Evolutionary conservation across 2,113 vertebrate species (phyloP).

Genomic region (Microcebus lehilahytsara): DNA sequence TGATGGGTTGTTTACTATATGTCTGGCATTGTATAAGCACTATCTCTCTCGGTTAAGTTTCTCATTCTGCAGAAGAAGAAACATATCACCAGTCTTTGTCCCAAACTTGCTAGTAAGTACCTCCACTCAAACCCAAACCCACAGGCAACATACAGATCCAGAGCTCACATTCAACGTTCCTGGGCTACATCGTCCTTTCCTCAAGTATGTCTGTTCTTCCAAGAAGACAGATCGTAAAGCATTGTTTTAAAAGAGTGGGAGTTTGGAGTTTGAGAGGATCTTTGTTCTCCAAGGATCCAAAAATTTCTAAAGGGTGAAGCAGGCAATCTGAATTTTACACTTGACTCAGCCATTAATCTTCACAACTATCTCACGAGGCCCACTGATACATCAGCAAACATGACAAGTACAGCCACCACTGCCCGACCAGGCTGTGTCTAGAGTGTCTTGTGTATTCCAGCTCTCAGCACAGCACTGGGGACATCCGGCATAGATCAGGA

Average conservation of each 20-base stretch:
- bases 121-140: not conserved
- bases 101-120: not conserved
- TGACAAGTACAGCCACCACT: too few species aligned
- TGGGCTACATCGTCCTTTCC: not conserved
- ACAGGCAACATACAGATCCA: not conserved
- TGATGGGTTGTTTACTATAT: accelerated
- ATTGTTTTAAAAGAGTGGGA: not conserved
- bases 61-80: not conserved
- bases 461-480: not conserved
- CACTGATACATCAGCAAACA: accelerated
- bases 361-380: not conserved
- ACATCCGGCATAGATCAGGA: not conserved
- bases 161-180: not conserved
- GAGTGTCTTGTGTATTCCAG: accelerated
- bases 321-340: not conserved
- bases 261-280: not conserved
- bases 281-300: not conserved
- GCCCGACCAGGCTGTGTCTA: not conserved
- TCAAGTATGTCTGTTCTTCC: not conserved
- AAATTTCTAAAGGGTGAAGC: not conserved
- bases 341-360: not conserved
- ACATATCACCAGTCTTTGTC: not conserved
- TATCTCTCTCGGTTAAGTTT: accelerated
- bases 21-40: not conserved
- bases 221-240: not conserved